phyloP scores from a whole-genome alignment of 2,113 vertebrate species.

The Balaeniceps rex region DNA sequence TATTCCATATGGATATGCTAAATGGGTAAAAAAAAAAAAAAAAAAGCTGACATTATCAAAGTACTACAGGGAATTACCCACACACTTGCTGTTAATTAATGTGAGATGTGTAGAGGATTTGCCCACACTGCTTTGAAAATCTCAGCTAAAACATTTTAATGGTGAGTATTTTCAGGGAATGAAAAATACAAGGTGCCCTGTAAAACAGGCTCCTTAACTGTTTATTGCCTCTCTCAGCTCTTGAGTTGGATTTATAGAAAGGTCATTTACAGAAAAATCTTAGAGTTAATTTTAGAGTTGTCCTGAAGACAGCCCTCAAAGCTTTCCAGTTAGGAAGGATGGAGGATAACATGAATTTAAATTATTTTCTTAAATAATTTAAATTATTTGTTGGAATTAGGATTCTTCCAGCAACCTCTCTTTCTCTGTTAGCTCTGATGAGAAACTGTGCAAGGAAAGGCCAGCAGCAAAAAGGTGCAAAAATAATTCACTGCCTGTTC shows the following conservation, averaged over 20 bases:
- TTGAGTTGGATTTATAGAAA: not conserved
- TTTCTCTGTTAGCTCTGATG: not conserved
- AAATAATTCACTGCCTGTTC: not conserved
- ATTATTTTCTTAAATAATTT: not conserved
- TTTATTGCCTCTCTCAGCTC: not conserved
- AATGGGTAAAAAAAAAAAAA: not conserved
- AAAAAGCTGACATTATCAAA: conserved; percentile 49
- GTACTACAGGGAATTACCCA: conserved; percentile 47
- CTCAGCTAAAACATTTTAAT: conserved; percentile 34
- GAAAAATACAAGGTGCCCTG: not conserved
- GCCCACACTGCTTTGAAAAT: conserved; percentile 35
- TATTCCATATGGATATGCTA: not conserved
- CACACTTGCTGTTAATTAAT: conserved; percentile 62
- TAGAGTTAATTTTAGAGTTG: not conserved
- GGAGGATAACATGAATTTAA: not conserved
- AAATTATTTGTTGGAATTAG: not conserved
- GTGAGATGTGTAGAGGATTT: conserved; percentile 56
- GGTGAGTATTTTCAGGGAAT: not conserved
- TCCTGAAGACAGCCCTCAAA: not conserved
- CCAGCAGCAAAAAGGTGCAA: not conserved
- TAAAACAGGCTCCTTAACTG: not conserved
- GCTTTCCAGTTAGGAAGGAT: not conserved
- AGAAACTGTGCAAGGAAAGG: not conserved
- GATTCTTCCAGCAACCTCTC: not conserved
- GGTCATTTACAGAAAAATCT: not conserved